These are phyloP conservation scores for Plotosus lineatus DNA, from an alignment of 2,113 vertebrate species.

Conservation along the genomic window DNA sequence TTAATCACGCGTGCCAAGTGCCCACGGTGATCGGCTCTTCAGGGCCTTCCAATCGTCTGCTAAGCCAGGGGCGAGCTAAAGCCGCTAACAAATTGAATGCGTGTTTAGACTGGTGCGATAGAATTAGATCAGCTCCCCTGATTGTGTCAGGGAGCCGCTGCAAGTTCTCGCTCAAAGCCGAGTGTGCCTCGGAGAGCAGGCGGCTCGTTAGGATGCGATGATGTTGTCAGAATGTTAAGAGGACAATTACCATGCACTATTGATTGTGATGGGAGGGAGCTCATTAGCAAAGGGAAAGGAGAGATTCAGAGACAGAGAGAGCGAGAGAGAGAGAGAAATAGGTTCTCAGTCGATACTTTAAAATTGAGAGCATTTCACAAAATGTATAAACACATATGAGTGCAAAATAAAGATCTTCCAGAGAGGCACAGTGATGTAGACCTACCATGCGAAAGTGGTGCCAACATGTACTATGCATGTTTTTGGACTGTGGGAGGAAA, in stretches of 20 bases:
- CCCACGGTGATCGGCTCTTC: constrained; percentile 28
- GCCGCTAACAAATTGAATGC: constrained; percentile 77
- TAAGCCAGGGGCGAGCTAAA: constrained; percentile 71
- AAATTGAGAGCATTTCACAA: not conserved
- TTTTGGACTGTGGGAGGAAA: too few relatives aligned
- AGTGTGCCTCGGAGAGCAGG: constrained; percentile 45
- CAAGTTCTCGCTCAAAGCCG: constrained; percentile 59
- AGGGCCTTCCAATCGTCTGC: constrained; percentile 37
- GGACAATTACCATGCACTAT: constrained; percentile 52
- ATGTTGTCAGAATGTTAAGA: constrained; percentile 58
- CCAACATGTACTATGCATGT: too few relatives aligned
- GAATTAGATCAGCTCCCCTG: constrained; percentile 77
- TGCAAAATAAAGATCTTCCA: too few relatives aligned
- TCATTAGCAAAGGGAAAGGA: constrained; percentile 40
- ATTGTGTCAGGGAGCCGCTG: constrained; percentile 73
- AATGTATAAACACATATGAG: not conserved
- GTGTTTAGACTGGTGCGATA: constrained; percentile 74
- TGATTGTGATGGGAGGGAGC: constrained; percentile 48
- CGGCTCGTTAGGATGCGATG: constrained; percentile 51
- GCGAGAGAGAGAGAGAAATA: constrained; percentile 23
- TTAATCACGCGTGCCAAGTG: constrained; percentile 30
- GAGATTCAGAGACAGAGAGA: constrained; percentile 4
- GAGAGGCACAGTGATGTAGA: too few relatives aligned
- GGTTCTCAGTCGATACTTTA: not conserved
- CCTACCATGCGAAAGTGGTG: too few relatives aligned